Conservation (phyloP, 2,888 invertebrate genomes). For the Heliconius ethilla region DNA sequence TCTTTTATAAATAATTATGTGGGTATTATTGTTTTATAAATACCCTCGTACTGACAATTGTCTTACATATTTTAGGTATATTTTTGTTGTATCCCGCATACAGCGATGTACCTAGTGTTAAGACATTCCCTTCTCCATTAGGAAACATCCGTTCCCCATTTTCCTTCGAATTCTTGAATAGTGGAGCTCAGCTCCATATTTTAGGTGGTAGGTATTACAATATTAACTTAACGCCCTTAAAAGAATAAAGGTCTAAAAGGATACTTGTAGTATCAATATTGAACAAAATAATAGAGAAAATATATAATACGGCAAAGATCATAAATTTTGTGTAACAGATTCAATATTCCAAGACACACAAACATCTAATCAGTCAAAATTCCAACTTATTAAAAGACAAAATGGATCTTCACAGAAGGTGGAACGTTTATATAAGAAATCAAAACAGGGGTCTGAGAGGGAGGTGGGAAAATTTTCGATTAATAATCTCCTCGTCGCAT, state of each 20-base stretch:
- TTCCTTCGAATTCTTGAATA: too few relatives aligned
- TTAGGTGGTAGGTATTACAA: neutral
- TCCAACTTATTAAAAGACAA: constrained; percentile 44
- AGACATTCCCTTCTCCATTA: too few relatives aligned
- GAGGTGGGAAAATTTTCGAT: constrained; percentile 60
- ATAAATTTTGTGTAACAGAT: constrained; percentile 26
- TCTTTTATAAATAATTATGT: too few relatives aligned
- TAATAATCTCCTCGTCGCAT: constrained; percentile 74
- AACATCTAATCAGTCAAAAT: constrained; percentile 42
- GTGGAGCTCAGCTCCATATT: neutral
- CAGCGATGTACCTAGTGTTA: too few relatives aligned
- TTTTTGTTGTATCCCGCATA: too few relatives aligned
- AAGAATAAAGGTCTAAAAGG: too few relatives aligned
- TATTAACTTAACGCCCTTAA: too few relatives aligned
- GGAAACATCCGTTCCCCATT: too few relatives aligned
- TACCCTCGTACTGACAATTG: too few relatives aligned
- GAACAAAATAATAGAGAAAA: neutral
- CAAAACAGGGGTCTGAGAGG: constrained; percentile 50
- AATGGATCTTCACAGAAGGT: constrained; percentile 44
- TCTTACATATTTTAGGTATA: too few relatives aligned
- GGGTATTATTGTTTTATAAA: too few relatives aligned
- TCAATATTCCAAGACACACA: constrained; percentile 29
- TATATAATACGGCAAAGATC: neutral
- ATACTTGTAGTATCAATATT: neutral
- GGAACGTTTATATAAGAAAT: constrained; percentile 56